Evolutionary conservation across 2,888 invertebrate genomes (phyloP).

Genomic region (Erannis defoliaria): DNA sequence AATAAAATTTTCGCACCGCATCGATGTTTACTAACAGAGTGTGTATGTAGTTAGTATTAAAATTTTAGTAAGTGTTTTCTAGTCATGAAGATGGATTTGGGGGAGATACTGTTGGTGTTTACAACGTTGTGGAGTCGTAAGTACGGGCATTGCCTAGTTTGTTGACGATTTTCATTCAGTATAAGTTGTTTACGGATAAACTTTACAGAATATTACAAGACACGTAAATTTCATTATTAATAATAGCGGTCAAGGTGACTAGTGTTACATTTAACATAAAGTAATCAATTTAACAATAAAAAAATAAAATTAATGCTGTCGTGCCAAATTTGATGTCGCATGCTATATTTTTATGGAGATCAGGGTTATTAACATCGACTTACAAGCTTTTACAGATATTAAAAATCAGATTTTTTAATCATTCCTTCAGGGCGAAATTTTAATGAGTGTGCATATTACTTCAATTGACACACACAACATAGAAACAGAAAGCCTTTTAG

Average conservation of each 20-base stretch:
- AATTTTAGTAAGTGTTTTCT: conserved; percentile 34
- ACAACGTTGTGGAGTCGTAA: conserved; percentile 74
- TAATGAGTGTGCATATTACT: too few relatives aligned
- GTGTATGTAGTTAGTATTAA: conserved; percentile 26
- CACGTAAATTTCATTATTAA: conserved; percentile 17
- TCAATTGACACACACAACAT: too few relatives aligned
- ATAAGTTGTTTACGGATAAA: conserved; percentile 6
- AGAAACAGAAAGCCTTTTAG: too few relatives aligned
- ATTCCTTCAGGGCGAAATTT: too few relatives aligned
- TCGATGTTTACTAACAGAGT: conserved; percentile 34
- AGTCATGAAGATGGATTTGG: conserved; percentile 68
- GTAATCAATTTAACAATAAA: conserved; percentile 10
- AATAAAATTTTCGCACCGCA: conserved; percentile 24
- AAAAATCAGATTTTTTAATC: too few relatives aligned
- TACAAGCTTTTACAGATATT: background rate
- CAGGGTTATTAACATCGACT: conserved; percentile 12
- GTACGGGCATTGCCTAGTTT: conserved; percentile 51
- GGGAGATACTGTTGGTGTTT: conserved; percentile 65
- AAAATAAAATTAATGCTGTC: conserved; percentile 19
- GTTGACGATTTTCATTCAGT: conserved; percentile 10
- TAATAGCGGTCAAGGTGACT: conserved; percentile 42
- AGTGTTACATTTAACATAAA: conserved; percentile 26
- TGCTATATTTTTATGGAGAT: conserved; percentile 4
- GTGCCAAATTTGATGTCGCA: background rate
- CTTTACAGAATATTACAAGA: conserved; percentile 1